phyloP scores from a whole-genome alignment of 2,113 vertebrate genomes.

The Ailurus styani region DNA sequence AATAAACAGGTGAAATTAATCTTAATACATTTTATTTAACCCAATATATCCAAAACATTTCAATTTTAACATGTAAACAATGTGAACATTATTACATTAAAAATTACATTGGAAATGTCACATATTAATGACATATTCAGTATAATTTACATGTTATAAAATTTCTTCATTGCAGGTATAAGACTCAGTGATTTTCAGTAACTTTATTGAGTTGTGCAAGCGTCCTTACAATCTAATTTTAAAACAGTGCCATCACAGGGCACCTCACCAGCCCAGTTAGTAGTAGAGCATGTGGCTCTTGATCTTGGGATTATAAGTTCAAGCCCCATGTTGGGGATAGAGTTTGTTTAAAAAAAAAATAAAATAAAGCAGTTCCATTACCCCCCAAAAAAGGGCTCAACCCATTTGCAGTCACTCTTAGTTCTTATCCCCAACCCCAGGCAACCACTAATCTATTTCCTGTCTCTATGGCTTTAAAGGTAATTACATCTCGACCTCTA shows the following conservation, averaged over 20 bases:
- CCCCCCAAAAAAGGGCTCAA: not conserved
- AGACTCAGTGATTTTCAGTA: not conserved
- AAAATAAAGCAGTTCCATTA: not conserved
- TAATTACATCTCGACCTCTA: not conserved
- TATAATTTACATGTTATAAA: not conserved
- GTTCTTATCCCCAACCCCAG: not conserved
- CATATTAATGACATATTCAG: not conserved
- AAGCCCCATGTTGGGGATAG: not conserved
- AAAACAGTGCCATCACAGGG: not conserved
- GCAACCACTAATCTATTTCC: not conserved
- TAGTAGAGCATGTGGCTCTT: not conserved
- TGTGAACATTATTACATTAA: not conserved
- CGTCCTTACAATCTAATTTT: not conserved
- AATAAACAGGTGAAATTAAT: not conserved
- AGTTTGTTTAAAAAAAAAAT: not conserved
- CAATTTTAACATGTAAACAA: slow-evolving; percentile 4
- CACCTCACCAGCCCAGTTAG: not conserved
- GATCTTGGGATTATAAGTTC: not conserved
- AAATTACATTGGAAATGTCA: slow-evolving; percentile 18
- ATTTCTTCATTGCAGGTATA: not conserved
- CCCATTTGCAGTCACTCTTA: not conserved
- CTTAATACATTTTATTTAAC: slow-evolving; percentile 21
- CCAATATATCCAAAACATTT: not conserved
- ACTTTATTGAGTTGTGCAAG: not conserved
- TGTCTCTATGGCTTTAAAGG: not conserved